These are phyloP conservation scores for Calliphora vomitoria DNA, from an alignment of 2,888 invertebrate genomes.

Conservation along the genomic window DNA sequence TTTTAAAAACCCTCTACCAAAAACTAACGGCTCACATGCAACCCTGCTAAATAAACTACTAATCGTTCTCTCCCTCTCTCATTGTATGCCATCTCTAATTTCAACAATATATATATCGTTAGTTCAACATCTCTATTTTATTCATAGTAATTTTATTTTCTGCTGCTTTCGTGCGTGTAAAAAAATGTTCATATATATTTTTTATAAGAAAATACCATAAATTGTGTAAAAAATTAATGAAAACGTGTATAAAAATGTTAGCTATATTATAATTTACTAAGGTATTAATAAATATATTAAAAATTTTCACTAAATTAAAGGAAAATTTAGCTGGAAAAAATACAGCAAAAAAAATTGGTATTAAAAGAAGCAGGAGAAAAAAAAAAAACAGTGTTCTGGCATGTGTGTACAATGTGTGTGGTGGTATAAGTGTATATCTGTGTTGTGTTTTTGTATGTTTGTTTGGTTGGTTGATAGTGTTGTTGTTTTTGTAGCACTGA, in stretches of 20 bases:
- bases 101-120: slow-evolving; percentile 14
- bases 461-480: slow-evolving; percentile 48
- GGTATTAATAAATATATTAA: slow-evolving; percentile 50
- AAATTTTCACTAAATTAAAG: not conserved
- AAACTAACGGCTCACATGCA: not conserved
- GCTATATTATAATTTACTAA: slow-evolving; percentile 46
- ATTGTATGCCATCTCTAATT: slow-evolving; percentile 19
- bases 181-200: slow-evolving; percentile 56
- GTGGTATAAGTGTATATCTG: slow-evolving; percentile 58
- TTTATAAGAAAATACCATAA: slow-evolving; percentile 56
- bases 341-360: slow-evolving; percentile 12
- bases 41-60: not conserved
- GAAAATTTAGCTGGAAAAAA: slow-evolving; percentile 31
- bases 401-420: slow-evolving; percentile 65
- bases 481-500: slow-evolving; percentile 24
- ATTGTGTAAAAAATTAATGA: slow-evolving; percentile 46
- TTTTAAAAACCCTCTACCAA: not conserved
- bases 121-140: slow-evolving; percentile 52
- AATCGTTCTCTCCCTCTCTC: not conserved
- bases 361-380: slow-evolving; percentile 22
- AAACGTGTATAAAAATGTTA: slow-evolving; percentile 58
- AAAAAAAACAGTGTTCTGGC: slow-evolving; percentile 61
- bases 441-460: slow-evolving; percentile 46
- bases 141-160: slow-evolving; percentile 58
- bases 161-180: slow-evolving; percentile 58